phyloP scores from a whole-genome alignment of 92 coral and sea anemone species.

The Pocillopora meandrina region DNA sequence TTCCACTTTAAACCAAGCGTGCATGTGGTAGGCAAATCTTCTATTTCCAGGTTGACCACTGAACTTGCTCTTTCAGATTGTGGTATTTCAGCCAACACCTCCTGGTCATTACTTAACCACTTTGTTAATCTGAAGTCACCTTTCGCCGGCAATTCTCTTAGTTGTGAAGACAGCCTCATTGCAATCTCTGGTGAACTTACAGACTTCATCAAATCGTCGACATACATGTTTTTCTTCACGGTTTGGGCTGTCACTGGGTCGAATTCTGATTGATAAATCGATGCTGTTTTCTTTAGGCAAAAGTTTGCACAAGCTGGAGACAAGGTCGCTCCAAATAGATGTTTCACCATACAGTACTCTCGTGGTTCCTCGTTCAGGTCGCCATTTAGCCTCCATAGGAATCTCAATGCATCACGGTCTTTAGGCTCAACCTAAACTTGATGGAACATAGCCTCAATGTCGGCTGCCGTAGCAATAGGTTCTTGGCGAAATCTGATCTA shows the following conservation, averaged over 20 bases:
- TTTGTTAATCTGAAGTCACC: slow-evolving; percentile 58
- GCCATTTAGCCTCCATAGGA: slow-evolving; percentile 55
- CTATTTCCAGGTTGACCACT: slow-evolving; percentile 37
- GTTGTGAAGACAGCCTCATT: slow-evolving; percentile 30
- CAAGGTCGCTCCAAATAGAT: slow-evolving; percentile 49
- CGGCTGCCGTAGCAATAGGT: slow-evolving; percentile 40
- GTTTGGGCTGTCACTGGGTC: slow-evolving; percentile 33
- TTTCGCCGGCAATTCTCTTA: slow-evolving; percentile 41
- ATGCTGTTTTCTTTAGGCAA: slow-evolving; percentile 44
- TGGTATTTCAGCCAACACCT: slow-evolving; percentile 44
- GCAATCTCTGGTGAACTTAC: slow-evolving; percentile 26
- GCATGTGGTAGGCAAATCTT: slow-evolving; percentile 43
- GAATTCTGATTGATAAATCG: slow-evolving; percentile 24
- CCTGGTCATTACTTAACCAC: slow-evolving; percentile 51
- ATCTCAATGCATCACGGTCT: slow-evolving; percentile 50
- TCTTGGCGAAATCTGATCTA: slow-evolving; percentile 46
- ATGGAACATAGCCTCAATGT: slow-evolving; percentile 54
- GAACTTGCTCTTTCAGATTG: slow-evolving; percentile 59
- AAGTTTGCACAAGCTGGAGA: slow-evolving; percentile 59
- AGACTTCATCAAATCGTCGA: slow-evolving; percentile 62
- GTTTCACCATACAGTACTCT: slow-evolving; percentile 59
- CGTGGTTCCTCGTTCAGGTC: slow-evolving; percentile 42
- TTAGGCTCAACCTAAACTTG: slow-evolving; percentile 53
- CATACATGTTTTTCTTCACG: slow-evolving; percentile 52
- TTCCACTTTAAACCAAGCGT: slow-evolving; percentile 42